Percentiles rank a stretch among this genome's conserved stretches.
Conservation (phyloP, 35 echinoderm and acorn worm genomes). For the Stichopus chloronotus region DNA sequence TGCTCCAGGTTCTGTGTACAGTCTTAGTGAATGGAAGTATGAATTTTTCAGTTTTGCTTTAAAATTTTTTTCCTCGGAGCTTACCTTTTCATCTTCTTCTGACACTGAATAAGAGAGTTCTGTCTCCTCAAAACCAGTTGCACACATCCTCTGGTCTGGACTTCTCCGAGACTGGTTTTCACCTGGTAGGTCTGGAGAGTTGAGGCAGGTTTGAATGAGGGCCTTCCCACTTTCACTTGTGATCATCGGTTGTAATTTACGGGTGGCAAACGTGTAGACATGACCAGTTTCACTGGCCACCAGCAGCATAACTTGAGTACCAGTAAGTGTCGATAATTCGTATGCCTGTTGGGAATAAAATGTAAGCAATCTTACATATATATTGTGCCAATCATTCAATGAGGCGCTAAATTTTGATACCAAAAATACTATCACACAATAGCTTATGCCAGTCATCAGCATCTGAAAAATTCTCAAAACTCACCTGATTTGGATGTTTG, state of each 20-base stretch:
- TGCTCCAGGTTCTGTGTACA: no score
- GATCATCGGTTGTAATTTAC: conserved; percentile 98
- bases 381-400: no score
- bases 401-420: no score
- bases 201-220: conserved; percentile 94
- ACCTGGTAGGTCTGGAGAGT: conserved; percentile 89
- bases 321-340: conserved; percentile 97
- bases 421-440: no score
- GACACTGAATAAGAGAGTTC: conserved; percentile 85
- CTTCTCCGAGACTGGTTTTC: conserved; percentile 56
- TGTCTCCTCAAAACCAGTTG: conserved; percentile 98
- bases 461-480: no score
- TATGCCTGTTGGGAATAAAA: conserved; percentile 74
- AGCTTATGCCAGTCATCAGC: no score
- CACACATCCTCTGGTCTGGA: conserved; percentile 89
- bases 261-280: conserved; percentile 98
- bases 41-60: no score
- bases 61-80: no score
- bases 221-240: conserved; percentile 99
- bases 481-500: no score
- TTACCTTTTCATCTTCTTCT: conserved; percentile 85
- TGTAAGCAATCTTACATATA: background rate
- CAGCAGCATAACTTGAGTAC: conserved; percentile 97
- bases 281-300: conserved; percentile 99
- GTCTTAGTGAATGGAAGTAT: no score